These are phyloP conservation scores for Spialia ferax DNA, from an alignment of 2,888 invertebrate genomes.

Conservation along the genomic window DNA sequence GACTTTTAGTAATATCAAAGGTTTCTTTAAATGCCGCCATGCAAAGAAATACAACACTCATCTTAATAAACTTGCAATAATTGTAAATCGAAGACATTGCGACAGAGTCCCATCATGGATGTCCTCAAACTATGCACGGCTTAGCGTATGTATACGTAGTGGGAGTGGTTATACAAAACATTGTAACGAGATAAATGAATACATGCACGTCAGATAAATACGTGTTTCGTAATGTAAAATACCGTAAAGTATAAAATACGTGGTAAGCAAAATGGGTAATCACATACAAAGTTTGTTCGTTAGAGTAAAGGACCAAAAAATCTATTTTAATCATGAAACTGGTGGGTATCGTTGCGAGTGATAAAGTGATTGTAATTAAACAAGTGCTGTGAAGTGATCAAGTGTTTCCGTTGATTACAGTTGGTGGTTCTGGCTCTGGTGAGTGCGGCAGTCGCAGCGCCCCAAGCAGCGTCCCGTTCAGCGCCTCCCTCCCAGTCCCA, in stretches of 20 bases:
- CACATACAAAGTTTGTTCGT: slow-evolving; percentile 63
- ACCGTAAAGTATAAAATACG: slow-evolving; percentile 73
- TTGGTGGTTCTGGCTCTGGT: slow-evolving; percentile 75
- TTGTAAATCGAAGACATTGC: slow-evolving; percentile 64
- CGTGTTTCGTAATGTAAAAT: slow-evolving; percentile 70
- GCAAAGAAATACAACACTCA: slow-evolving; percentile 54
- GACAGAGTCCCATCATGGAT: slow-evolving; percentile 61
- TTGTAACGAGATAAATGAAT: slow-evolving; percentile 62
- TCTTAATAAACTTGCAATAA: slow-evolving; percentile 46
- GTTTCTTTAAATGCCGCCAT: slow-evolving; percentile 58
- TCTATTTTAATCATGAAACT: slow-evolving; percentile 64
- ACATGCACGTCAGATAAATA: slow-evolving; percentile 62
- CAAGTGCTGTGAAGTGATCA: slow-evolving; percentile 43
- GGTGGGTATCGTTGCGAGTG: slow-evolving; percentile 59
- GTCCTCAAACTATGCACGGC: slow-evolving; percentile 66
- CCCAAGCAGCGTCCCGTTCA: slow-evolving; percentile 52
- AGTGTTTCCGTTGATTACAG: slow-evolving; percentile 56
- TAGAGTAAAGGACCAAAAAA: slow-evolving; percentile 54
- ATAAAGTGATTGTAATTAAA: slow-evolving; percentile 35
- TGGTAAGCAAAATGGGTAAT: slow-evolving; percentile 60
- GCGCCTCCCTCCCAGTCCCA: slow-evolving; percentile 50
- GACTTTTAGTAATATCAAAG: slow-evolving; percentile 1
- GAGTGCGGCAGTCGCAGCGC: slow-evolving; percentile 66
- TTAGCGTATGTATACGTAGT: slow-evolving; percentile 63
- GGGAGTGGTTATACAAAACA: slow-evolving; percentile 71